phyloP scores from a whole-genome alignment of 1,140 invertebrate genomes.

The Penaeus indicus region DNA sequence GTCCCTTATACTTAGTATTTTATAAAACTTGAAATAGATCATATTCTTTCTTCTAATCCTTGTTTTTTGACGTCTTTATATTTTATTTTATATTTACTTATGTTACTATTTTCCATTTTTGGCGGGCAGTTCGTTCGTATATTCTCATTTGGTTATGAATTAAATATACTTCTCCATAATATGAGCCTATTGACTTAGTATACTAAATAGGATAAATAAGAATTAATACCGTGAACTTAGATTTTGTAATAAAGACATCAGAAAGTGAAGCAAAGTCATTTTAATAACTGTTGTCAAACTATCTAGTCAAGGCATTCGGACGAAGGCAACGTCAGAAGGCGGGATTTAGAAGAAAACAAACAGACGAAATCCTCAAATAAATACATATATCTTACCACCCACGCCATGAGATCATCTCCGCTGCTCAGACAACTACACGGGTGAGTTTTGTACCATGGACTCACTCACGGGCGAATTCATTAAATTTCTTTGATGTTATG shows the following conservation, averaged over 20 bases:
- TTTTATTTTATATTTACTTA: no score
- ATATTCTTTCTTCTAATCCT: no score
- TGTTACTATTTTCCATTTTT: no score
- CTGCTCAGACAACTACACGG: background rate
- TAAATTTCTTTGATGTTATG: background rate
- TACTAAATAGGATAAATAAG: no score
- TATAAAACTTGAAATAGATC: no score
- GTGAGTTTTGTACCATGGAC: background rate
- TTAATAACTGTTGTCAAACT: background rate
- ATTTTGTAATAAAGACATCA: background rate
- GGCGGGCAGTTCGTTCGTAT: no score
- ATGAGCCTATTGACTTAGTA: no score
- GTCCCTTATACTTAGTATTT: no score
- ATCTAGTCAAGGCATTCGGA: background rate
- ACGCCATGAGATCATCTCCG: background rate
- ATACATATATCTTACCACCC: background rate
- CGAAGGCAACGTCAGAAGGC: background rate
- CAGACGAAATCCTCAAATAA: conserved; percentile 7
- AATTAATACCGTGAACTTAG: no score
- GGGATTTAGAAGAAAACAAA: conserved; percentile 23
- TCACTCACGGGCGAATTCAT: background rate
- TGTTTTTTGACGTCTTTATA: no score
- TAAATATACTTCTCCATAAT: no score
- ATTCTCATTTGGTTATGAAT: no score
- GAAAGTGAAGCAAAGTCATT: background rate